These are phyloP conservation scores for Semnornis frantzii DNA, from an alignment of 2,113 vertebrate species.

Conservation along the genomic window DNA sequence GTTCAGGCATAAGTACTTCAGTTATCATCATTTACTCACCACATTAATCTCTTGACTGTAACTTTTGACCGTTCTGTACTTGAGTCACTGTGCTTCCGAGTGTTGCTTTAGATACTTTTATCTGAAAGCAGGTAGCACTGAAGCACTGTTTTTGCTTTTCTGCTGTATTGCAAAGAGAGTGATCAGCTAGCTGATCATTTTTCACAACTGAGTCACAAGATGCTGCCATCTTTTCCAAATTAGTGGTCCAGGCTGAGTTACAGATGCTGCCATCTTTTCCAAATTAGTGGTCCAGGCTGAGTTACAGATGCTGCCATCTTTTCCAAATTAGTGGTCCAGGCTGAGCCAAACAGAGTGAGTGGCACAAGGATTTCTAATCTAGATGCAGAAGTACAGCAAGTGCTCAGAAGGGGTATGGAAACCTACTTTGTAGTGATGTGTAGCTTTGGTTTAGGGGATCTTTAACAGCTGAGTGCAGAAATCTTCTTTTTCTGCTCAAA, in stretches of 20 bases:
- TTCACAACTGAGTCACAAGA: not conserved
- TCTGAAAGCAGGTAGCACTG: not conserved
- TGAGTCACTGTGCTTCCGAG: not conserved
- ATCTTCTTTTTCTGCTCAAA: not conserved
- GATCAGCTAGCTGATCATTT: not conserved
- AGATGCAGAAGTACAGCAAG: not conserved
- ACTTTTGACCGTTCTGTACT: not conserved
- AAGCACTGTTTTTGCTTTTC: not conserved
- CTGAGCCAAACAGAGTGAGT: not conserved
- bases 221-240: too few relatives aligned
- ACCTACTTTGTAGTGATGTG: not conserved
- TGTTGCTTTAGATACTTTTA: not conserved
- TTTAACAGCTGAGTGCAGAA: not conserved
- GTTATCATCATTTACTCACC: not conserved
- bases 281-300: too few relatives aligned
- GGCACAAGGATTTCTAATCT: not conserved
- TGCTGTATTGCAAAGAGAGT: not conserved
- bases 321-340: not conserved
- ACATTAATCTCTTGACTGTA: fast-evolving
- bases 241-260: too few relatives aligned
- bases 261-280: too few relatives aligned
- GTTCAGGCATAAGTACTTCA: not conserved
- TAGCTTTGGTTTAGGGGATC: not conserved
- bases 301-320: not conserved
- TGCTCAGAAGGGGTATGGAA: not conserved